These are phyloP conservation scores for Pangasius larnaudii DNA, from an alignment of 2,797 vertebrate species.

Conservation along the genomic window DNA sequence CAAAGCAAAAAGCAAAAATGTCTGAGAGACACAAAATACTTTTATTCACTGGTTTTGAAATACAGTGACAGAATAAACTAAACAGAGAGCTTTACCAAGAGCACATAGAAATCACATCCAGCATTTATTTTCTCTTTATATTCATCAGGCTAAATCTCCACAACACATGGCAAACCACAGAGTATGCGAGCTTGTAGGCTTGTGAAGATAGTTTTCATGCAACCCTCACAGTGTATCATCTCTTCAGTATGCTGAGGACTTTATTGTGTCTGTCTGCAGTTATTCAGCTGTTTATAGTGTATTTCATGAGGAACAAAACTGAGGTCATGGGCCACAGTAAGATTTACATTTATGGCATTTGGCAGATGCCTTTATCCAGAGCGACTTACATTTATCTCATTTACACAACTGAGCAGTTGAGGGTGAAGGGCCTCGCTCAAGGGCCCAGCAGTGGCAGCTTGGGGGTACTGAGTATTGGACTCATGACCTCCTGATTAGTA, in stretches of 20 bases:
- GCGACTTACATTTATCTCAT: too few relatives aligned
- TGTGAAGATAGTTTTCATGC: neutral
- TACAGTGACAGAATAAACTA: neutral
- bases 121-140: neutral
- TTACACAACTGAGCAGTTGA: too few relatives aligned
- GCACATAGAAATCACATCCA: neutral
- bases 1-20: neutral
- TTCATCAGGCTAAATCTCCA: neutral
- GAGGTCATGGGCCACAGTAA: neutral
- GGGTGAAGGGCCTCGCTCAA: too few relatives aligned
- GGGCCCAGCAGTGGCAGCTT: too few relatives aligned
- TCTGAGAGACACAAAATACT: neutral
- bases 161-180: neutral
- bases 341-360: neutral
- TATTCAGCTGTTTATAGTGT: neutral
- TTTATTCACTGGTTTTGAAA: neutral
- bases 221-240: neutral
- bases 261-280: neutral
- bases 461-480: too few relatives aligned
- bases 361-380: too few relatives aligned
- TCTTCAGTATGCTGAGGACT: neutral
- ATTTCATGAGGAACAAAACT: neutral
- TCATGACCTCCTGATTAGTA: too few relatives aligned
- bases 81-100: neutral
- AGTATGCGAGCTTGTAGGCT: neutral